A percentile compares a stretch with the other conserved stretches of the same genome.
Conservation (phyloP, 2,888 invertebrate species). For the Nemotelus nigrinus region DNA sequence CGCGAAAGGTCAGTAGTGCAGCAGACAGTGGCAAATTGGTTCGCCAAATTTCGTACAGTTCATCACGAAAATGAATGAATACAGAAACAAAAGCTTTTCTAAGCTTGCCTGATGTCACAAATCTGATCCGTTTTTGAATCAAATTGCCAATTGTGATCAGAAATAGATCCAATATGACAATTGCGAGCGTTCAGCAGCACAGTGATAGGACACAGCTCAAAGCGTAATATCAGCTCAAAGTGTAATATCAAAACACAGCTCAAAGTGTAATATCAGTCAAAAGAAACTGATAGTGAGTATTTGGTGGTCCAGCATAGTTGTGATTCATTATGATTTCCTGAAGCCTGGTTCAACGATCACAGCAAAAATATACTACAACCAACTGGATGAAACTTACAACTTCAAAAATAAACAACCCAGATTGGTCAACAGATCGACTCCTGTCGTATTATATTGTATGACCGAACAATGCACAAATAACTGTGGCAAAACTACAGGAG, state of each 20-base stretch:
- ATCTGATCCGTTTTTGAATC: background rate
- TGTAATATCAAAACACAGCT: too few relatives aligned
- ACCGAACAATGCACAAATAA: background rate
- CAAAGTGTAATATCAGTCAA: too few relatives aligned
- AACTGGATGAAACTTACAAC: background rate
- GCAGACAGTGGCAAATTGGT: too few relatives aligned
- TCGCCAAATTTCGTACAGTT: too few relatives aligned
- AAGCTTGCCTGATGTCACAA: background rate
- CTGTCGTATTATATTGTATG: background rate
- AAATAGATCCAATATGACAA: background rate
- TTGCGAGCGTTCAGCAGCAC: background rate
- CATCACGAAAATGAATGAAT: too few relatives aligned
- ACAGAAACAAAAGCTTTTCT: too few relatives aligned
- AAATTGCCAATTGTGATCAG: background rate
- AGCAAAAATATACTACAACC: background rate
- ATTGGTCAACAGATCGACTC: background rate
- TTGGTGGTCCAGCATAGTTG: too few relatives aligned
- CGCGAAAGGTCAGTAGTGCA: too few relatives aligned
- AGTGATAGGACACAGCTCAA: background rate
- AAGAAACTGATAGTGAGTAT: too few relatives aligned
- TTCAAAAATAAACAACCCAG: background rate
- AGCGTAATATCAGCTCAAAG: too few relatives aligned
- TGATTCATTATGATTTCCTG: background rate
- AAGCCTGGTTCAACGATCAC: background rate
- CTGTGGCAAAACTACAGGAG: background rate